These are phyloP conservation scores for Ceyx cyanopectus DNA, from an alignment of 2,113 vertebrate genomes.

Conservation along the genomic window DNA sequence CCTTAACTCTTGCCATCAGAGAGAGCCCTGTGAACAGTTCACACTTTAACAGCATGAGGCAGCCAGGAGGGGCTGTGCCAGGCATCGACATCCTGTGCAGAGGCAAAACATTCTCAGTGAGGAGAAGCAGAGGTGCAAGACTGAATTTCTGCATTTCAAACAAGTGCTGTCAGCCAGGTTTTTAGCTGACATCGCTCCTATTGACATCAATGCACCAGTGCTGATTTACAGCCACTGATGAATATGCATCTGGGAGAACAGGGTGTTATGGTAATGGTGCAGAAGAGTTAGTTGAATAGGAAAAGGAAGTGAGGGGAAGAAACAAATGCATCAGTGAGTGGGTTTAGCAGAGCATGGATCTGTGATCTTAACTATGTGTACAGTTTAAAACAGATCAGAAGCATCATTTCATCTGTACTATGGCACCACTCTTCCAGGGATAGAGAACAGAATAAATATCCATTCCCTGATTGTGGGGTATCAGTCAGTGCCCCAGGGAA, in stretches of 20 bases:
- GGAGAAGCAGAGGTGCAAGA: conserved; percentile 4
- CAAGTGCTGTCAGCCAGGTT: not conserved
- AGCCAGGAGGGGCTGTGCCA: not conserved
- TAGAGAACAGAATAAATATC: fast-evolving
- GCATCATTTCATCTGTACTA: fast-evolving
- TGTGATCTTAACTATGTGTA: not conserved
- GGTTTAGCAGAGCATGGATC: not conserved
- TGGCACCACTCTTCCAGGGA: not conserved
- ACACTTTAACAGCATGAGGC: not conserved
- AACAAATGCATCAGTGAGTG: not conserved
- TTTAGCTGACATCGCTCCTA: not conserved
- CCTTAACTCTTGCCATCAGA: not conserved
- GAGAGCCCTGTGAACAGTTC: not conserved
- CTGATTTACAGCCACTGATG: not conserved
- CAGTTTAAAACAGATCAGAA: not conserved
- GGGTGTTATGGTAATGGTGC: not conserved
- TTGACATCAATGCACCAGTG: not conserved
- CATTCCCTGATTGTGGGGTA: not conserved
- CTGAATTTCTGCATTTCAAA: conserved; percentile 51
- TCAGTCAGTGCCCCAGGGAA: not conserved
- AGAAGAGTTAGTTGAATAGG: not conserved
- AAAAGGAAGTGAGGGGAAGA: not conserved
- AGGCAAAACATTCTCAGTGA: not conserved
- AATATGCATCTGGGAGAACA: conserved; percentile 11
- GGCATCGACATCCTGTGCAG: not conserved